These are phyloP conservation scores for Periophthalmus modestus DNA, from an alignment of 2,113 vertebrate species.

Conservation along the genomic window DNA sequence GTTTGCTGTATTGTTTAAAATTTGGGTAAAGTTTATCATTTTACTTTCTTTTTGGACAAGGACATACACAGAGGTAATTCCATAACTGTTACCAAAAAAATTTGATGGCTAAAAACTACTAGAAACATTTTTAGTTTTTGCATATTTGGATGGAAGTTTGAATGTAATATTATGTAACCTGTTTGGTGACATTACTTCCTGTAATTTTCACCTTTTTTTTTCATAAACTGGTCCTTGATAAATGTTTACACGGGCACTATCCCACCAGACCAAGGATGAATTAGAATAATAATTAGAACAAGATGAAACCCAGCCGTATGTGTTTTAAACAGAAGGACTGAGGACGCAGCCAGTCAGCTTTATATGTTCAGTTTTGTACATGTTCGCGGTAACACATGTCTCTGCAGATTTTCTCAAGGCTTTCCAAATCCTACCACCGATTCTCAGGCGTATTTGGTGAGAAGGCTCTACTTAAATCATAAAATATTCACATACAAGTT, in stretches of 20 bases:
- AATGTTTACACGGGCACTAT: neutral
- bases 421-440: slow-evolving; percentile 15
- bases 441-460: slow-evolving; percentile 25
- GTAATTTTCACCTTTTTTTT: neutral
- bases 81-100: too few species aligned
- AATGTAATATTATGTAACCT: too few species aligned
- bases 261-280: neutral
- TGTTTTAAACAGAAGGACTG: slow-evolving; percentile 6
- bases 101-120: too few species aligned
- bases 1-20: too few species aligned
- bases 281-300: too few species aligned
- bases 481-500: slow-evolving; percentile 48
- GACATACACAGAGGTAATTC: too few species aligned
- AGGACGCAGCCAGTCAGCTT: neutral
- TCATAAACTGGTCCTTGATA: neutral
- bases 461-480: slow-evolving; percentile 37
- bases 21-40: too few species aligned
- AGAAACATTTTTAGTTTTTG: too few species aligned
- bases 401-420: neutral
- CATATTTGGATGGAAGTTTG: too few species aligned
- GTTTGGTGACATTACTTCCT: too few species aligned
- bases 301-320: too few species aligned
- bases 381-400: slow-evolving; percentile 40
- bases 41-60: too few species aligned
- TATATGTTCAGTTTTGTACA: slow-evolving; percentile 33